These are phyloP conservation scores for Heliconius ethilla DNA, from an alignment of 2,888 invertebrate genomes.

Conservation along the genomic window DNA sequence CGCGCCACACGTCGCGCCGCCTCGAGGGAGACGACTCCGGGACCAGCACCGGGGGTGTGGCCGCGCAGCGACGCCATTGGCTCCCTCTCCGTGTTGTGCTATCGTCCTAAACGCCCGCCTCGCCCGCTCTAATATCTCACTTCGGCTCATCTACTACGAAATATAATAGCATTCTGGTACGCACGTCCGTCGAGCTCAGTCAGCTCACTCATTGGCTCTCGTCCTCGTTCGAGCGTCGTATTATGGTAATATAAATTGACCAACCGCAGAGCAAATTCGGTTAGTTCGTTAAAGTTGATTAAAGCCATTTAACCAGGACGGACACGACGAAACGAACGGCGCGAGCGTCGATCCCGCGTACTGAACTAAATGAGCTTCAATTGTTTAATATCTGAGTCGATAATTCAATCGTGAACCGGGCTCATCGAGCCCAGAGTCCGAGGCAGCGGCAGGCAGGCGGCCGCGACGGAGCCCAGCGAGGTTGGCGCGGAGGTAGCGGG, in stretches of 20 bases:
- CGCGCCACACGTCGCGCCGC: slow-evolving; percentile 44
- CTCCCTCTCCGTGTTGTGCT: slow-evolving; percentile 45
- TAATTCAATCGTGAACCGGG: slow-evolving; percentile 59
- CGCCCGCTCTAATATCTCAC: slow-evolving; percentile 56
- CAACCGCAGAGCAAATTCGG: slow-evolving; percentile 81
- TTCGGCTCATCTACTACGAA: slow-evolving; percentile 58
- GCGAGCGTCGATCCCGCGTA: slow-evolving; percentile 76
- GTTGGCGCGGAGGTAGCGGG: slow-evolving; percentile 77
- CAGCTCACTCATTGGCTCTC: slow-evolving; percentile 68
- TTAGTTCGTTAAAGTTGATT: slow-evolving; percentile 83
- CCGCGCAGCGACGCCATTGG: slow-evolving; percentile 61
- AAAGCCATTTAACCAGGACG: slow-evolving; percentile 82
- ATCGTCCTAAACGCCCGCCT: slow-evolving; percentile 64
- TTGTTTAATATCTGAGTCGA: slow-evolving; percentile 74
- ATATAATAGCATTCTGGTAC: slow-evolving; percentile 57
- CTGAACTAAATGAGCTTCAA: slow-evolving; percentile 76
- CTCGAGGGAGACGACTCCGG: slow-evolving; percentile 44
- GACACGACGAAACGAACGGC: slow-evolving; percentile 77
- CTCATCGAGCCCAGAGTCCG: slow-evolving; percentile 53
- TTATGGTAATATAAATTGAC: slow-evolving; percentile 83
- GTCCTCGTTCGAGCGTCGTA: slow-evolving; percentile 59
- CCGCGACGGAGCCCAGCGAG: slow-evolving; percentile 77
- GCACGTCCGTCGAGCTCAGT: slow-evolving; percentile 51
- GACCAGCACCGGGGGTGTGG: slow-evolving; percentile 56
- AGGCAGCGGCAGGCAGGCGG: slow-evolving; percentile 57